Evolutionary conservation across 2,888 invertebrate genomes (phyloP), one percentile per base, ranked within the genome.

Genomic region (Poecilus cupreus): DNA sequence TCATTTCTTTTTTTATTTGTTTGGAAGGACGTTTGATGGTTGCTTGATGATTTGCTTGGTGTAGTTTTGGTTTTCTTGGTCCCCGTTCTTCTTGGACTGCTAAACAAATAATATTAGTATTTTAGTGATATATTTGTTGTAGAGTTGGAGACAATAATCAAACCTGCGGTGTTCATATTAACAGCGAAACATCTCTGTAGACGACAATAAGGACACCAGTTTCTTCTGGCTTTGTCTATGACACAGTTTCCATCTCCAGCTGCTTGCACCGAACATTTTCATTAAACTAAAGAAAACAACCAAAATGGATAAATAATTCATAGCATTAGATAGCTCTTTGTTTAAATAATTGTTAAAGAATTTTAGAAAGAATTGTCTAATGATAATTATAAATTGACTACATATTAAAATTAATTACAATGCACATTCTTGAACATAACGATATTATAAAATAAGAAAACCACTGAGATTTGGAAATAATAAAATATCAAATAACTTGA

Each of bases 161-260:
- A 24, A 95, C 95, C 95, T 85, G 93, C 89, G 1, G 92, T 92
- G 86, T 96, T 96, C 96, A 96, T 96, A 83, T 92, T 91, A 60
- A 94, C 94, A 0, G 91, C 88, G 83, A 96, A 92, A 86, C 96
- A 97, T 85, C 94, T 94, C 86, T 94, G 93, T 13, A 96, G 90
- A 43, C 96, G 91, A 86, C 96, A 97, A 85, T 93, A 94, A 0
- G 96, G 96, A 88, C 96, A 97, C 96, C 96, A 96, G 88, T 97
- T 97, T 83, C 96, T 89, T 74, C 96, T 89, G 0, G 95, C 93
- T 89, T 96, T 96, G 88, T 97, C 96, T 72, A 97, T 91, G 0
- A 93, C 89, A 86, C 96, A 97, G 82, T 90, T 90, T 11, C 94
- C 94, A 82, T 92, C 93, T 0, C 94, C 94, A 82, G 95, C 94